Conservation (phyloP, 1,140 invertebrate species). For the Coelopa frigida region DNA sequence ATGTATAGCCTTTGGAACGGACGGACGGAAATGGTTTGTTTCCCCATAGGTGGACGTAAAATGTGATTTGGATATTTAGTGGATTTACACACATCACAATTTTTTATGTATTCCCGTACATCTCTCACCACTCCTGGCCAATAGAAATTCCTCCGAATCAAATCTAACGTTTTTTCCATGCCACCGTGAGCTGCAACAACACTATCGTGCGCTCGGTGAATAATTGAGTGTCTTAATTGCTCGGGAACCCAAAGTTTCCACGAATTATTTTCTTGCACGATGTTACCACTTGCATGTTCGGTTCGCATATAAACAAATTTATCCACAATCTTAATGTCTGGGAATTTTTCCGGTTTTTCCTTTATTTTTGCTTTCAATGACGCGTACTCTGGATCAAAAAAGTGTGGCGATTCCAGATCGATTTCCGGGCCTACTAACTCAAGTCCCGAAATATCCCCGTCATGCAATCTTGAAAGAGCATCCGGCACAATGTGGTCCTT, state of each 20-base stretch:
- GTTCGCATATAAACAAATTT: constrained; percentile 7
- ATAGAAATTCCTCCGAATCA: constrained; percentile 6
- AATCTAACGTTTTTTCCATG: constrained; percentile 10
- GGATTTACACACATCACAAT: constrained; percentile 11
- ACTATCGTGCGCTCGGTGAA: not conserved
- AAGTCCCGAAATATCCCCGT: constrained; percentile 13
- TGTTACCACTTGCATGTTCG: not conserved
- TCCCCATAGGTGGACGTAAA: constrained; percentile 7
- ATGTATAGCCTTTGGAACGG: constrained; percentile 12
- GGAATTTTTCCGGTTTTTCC: constrained; percentile 5
- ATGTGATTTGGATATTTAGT: constrained; percentile 7
- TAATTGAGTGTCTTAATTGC: not conserved
- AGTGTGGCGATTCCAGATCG: constrained; percentile 7
- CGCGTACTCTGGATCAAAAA: not conserved
- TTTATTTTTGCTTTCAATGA: not conserved
- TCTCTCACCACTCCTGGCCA: constrained; percentile 10
- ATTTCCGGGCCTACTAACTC: not conserved
- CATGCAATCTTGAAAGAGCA: constrained; percentile 18
- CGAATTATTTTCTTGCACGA: not conserved
- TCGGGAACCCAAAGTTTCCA: constrained; percentile 14
- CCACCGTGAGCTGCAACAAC: constrained; percentile 9
- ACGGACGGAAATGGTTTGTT: not conserved
- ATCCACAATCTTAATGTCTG: constrained; percentile 7
- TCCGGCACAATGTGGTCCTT: constrained; percentile 2
- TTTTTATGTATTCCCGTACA: constrained; percentile 4